phyloP scores from a whole-genome alignment of 2,888 invertebrate species.

The Lasioglossum marginatum region DNA sequence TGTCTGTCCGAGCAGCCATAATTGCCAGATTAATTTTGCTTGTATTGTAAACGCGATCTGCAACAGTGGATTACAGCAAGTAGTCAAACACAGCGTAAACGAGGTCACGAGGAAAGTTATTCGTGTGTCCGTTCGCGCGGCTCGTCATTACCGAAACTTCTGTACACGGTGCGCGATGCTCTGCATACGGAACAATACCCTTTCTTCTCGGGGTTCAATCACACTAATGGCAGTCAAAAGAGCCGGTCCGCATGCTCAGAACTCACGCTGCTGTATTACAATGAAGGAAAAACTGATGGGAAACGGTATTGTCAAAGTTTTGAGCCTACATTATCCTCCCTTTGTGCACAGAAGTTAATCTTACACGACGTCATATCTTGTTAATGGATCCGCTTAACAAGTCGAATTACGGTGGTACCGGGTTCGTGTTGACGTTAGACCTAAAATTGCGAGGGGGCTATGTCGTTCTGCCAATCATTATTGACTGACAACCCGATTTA shows the following conservation, averaged over 20 bases:
- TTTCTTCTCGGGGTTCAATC: conserved; percentile 53
- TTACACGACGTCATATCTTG: conserved; percentile 33
- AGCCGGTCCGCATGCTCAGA: conserved; percentile 20
- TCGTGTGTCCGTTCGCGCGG: not conserved
- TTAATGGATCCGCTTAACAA: conserved; percentile 70
- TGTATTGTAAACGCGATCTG: not conserved
- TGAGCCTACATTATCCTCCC: not conserved
- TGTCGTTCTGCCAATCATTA: conserved; percentile 59
- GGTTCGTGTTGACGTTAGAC: conserved; percentile 51
- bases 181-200: conserved; percentile 26
- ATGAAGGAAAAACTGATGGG: not conserved
- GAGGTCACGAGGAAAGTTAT: conserved; percentile 1
- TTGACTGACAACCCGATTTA: conserved; percentile 60
- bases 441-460: conserved; percentile 50
- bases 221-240: conserved; percentile 53
- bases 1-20: not conserved
- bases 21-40: conserved; percentile 1
- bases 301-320: conserved; percentile 1
- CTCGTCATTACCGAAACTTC: conserved; percentile 29
- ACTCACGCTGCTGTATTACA: not conserved
- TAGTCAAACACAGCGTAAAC: not conserved
- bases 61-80: not conserved
- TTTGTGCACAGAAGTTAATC: not conserved
- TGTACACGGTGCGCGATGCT: not conserved
- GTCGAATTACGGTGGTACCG: conserved; percentile 61